Conservation (phyloP, 53 echinoderm and acorn worm genomes). For the Hippasteria phrygiana region DNA sequence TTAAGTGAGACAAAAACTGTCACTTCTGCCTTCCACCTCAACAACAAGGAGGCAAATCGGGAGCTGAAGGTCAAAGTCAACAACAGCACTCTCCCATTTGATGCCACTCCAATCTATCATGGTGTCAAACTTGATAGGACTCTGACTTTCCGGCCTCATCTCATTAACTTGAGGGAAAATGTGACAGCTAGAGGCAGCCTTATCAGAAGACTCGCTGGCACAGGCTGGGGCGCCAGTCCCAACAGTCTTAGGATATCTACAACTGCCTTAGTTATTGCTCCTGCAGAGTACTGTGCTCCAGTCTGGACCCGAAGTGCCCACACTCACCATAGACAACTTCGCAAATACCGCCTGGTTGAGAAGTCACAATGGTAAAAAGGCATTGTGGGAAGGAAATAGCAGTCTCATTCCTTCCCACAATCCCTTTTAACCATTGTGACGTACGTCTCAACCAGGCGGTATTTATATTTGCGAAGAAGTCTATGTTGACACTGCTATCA, state of each 20-base stretch:
- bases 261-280: constrained; percentile 36
- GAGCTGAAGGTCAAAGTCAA: constrained; percentile 25
- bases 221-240: constrained; percentile 53
- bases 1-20: constrained; percentile 51
- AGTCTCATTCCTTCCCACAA: no score
- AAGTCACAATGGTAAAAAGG: no score
- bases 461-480: no score
- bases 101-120: constrained; percentile 57
- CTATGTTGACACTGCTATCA: no score
- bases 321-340: no score
- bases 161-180: constrained; percentile 44
- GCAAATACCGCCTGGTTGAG: no score
- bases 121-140: constrained; percentile 65
- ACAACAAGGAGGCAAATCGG: constrained; percentile 49
- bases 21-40: constrained; percentile 47
- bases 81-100: constrained; percentile 9
- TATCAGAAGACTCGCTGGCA: constrained; percentile 38
- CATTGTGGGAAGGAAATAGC: no score
- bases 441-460: no score
- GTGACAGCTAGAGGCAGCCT: constrained; percentile 46
- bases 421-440: no score
- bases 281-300: constrained; percentile 38
- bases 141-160: constrained; percentile 55
- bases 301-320: constrained; percentile 39
- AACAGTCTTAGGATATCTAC: constrained; percentile 32